Conservation (phyloP, 1,140 invertebrate genomes). For the Nasonia vitripennis region DNA sequence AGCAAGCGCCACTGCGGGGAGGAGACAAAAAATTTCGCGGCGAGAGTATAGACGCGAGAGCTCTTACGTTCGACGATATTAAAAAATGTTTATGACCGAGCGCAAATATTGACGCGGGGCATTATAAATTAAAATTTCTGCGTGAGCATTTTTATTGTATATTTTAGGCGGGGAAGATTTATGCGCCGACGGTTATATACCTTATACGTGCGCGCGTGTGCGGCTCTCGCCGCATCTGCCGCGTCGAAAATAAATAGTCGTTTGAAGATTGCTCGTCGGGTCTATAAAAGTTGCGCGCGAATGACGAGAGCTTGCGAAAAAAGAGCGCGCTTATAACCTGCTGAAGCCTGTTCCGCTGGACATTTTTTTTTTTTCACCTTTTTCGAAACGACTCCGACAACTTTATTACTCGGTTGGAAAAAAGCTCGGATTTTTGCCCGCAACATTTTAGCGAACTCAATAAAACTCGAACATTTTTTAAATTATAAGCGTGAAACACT, state of each 20-base stretch:
- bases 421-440: neutral
- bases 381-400: neutral
- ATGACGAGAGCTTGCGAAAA: neutral
- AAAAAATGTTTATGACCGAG: neutral
- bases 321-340: neutral
- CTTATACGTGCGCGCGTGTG: neutral
- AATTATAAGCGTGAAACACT: neutral
- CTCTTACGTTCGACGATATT: neutral
- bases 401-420: neutral
- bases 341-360: neutral
- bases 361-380: neutral
- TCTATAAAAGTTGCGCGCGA: neutral
- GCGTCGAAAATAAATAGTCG: neutral
- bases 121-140: slow-evolving; percentile 5
- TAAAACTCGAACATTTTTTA: neutral
- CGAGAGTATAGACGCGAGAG: neutral
- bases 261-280: neutral
- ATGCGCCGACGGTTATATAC: neutral
- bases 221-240: neutral
- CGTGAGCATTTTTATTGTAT: neutral
- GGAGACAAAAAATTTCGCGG: neutral
- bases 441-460: neutral
- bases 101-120: neutral
- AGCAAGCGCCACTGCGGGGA: neutral
- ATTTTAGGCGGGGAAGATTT: neutral